These are phyloP conservation scores for Sebastes hubbsi DNA, from an alignment of 2,797 vertebrate genomes.

Conservation along the genomic window DNA sequence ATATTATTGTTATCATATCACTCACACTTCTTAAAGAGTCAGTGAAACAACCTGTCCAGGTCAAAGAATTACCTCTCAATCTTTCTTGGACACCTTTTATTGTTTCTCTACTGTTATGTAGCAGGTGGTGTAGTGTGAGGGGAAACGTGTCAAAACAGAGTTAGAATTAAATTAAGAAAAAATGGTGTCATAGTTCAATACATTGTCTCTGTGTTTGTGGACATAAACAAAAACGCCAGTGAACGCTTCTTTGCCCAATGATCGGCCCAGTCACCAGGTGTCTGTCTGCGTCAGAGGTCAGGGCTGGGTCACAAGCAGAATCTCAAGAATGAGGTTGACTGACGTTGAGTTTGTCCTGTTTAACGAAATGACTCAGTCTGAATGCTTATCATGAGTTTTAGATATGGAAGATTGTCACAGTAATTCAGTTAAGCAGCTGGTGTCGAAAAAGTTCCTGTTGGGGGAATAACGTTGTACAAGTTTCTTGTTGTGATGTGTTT, in stretches of 20 bases:
- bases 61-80: no score
- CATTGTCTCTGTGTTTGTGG: neutral
- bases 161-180: neutral
- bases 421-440: neutral
- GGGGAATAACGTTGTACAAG: neutral
- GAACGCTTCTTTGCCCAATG: neutral
- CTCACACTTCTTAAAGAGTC: neutral
- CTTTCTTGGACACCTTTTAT: neutral
- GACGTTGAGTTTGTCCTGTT: neutral
- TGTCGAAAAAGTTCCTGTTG: neutral
- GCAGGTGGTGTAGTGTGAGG: neutral
- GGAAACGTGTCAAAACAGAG: neutral
- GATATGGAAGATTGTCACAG: neutral
- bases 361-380: neutral
- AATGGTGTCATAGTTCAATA: neutral
- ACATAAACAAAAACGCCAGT: neutral
- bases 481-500: neutral
- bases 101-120: neutral
- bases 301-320: conserved; percentile 7
- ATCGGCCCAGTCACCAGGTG: conserved; percentile 4
- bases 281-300: conserved; percentile 14
- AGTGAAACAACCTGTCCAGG: neutral
- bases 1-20: neutral
- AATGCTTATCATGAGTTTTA: neutral
- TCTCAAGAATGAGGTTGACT: conserved; percentile 15